These are phyloP conservation scores for Monodelphis domestica DNA, from an alignment of 2,797 vertebrate species.

Conservation along the genomic window DNA sequence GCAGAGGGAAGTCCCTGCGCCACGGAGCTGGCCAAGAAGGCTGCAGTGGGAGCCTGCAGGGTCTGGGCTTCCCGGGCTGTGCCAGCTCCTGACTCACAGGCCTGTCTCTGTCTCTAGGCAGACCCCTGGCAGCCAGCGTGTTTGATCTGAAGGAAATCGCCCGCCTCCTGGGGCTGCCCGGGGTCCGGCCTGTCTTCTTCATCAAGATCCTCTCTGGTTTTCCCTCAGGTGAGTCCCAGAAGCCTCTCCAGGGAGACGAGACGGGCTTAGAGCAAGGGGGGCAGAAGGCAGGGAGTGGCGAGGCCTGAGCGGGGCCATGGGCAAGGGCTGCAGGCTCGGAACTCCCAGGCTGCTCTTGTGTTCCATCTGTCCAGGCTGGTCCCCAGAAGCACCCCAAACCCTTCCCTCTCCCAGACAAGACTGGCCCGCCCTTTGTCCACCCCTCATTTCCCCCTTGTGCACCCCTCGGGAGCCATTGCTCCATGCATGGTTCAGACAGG, in stretches of 20 bases:
- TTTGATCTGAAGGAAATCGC: conserved; percentile 91
- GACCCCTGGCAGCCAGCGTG: conserved; percentile 78
- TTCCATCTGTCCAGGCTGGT: not conserved
- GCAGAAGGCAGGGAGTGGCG: too few relatives aligned
- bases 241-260: too few relatives aligned
- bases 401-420: not conserved
- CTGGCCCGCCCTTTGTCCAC: too few relatives aligned
- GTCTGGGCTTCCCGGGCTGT: not conserved
- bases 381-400: too few relatives aligned
- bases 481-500: too few relatives aligned
- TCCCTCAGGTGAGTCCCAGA: conserved; percentile 89
- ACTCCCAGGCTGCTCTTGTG: too few relatives aligned
- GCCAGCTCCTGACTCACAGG: not conserved
- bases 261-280: too few relatives aligned
- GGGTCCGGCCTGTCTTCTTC: conserved; percentile 88
- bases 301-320: too few relatives aligned
- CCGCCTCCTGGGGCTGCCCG: conserved; percentile 90
- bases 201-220: conserved; percentile 91
- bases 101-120: conserved; percentile 59
- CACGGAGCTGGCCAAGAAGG: not conserved
- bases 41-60: fast-evolving
- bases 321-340: not conserved
- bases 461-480: too few relatives aligned
- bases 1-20: not conserved
- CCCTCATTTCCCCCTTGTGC: too few relatives aligned